A percentile compares a stretch with the other conserved stretches of the same genome.
Conservation (phyloP, 2,113 vertebrate species). For the Neopipo cinnamomea region DNA sequence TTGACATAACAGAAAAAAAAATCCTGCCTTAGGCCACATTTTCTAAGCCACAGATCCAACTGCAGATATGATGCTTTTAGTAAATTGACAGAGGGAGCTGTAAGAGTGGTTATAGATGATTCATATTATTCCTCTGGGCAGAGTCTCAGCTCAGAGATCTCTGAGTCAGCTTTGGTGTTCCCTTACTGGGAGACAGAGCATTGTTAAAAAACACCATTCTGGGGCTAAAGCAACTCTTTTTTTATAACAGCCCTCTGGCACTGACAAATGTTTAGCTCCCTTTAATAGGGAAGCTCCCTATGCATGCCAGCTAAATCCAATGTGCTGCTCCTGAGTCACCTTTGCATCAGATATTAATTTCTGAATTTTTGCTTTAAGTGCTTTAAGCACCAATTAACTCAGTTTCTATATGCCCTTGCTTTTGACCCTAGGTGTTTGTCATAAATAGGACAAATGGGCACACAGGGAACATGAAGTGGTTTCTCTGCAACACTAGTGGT, state of each 20-base stretch:
- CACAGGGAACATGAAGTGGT: not conserved
- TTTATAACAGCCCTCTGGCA: not conserved
- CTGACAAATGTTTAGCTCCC: not conserved
- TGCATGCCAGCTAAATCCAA: not conserved
- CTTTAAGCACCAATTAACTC: not conserved
- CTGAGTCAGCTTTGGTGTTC: conserved; percentile 36
- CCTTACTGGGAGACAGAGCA: not conserved
- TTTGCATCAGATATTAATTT: not conserved
- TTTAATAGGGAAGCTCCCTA: not conserved
- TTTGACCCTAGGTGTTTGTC: not conserved
- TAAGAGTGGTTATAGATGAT: not conserved
- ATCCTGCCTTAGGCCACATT: not conserved
- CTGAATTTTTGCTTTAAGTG: not conserved
- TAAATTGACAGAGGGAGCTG: conserved; percentile 19
- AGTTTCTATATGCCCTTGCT: not conserved
- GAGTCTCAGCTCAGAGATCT: not conserved
- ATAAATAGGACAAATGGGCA: not conserved
- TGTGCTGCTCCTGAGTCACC: not conserved
- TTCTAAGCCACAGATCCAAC: conserved; percentile 34
- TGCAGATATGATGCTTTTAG: conserved; percentile 46
- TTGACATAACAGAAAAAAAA: not conserved
- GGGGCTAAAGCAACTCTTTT: not conserved
- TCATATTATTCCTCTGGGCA: conserved; percentile 37
- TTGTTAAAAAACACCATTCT: not conserved
- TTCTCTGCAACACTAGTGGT: not conserved